These are phyloP conservation scores for Cerceris ruficornis DNA, from an alignment of 2,888 invertebrate species.

Conservation along the genomic window DNA sequence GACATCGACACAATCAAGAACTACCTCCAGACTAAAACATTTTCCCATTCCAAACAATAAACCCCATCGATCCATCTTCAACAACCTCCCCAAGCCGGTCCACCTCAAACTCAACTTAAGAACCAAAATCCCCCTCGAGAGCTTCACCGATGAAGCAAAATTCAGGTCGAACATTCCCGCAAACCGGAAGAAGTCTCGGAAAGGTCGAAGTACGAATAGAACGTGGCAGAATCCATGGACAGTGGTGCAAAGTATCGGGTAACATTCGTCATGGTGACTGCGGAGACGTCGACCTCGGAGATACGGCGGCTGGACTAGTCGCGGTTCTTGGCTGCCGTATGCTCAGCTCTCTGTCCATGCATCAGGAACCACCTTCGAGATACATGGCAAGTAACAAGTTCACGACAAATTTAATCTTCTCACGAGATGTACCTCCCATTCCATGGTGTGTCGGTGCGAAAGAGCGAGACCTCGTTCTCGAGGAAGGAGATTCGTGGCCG, in stretches of 20 bases:
- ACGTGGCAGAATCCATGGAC: constrained; percentile 30
- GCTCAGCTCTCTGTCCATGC: constrained; percentile 12
- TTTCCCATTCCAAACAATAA: too few species aligned
- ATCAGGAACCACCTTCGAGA: background rate
- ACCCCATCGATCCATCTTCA: too few species aligned
- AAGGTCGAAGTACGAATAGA: constrained; percentile 18
- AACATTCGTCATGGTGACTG: constrained; percentile 76
- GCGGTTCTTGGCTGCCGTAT: constrained; percentile 8
- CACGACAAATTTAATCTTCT: constrained; percentile 58
- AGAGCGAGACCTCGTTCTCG: constrained; percentile 26
- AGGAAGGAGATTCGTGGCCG: constrained; percentile 30
- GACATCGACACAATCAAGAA: too few species aligned
- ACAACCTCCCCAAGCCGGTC: too few species aligned
- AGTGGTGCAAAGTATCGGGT: constrained; percentile 61
- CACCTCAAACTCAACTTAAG: too few species aligned
- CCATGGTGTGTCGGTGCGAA: background rate
- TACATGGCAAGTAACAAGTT: constrained; percentile 28
- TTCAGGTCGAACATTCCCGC: too few species aligned
- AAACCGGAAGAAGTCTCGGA: background rate
- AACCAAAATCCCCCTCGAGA: too few species aligned
- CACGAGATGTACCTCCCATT: constrained; percentile 4
- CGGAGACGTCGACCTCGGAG: constrained; percentile 75
- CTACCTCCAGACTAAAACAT: too few species aligned
- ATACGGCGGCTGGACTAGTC: constrained; percentile 49
- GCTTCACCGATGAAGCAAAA: too few species aligned